Evolutionary conservation across 1,140 invertebrate genomes (phyloP).

Genomic region (Trissolcus basalis): DNA sequence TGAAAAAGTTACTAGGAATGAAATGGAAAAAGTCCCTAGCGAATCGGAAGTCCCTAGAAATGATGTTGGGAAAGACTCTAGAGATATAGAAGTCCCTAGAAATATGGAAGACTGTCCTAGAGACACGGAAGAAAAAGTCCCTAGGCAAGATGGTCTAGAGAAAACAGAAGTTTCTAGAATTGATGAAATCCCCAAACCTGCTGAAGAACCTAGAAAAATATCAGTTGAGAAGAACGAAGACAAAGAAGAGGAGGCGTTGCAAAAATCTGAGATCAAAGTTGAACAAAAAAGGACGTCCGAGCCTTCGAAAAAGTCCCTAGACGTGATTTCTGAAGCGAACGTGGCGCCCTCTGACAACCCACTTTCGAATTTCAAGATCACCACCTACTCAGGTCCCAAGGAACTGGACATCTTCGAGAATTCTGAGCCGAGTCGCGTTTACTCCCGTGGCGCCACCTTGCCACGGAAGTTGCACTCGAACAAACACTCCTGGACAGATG

Average conservation of each 20-base stretch:
- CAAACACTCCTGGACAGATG: slow-evolving; percentile 1
- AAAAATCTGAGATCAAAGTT: slow-evolving; percentile 65
- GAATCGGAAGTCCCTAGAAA: too few species aligned
- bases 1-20: too few species aligned
- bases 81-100: too few species aligned
- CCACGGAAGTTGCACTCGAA: slow-evolving; percentile 20
- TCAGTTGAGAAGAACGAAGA: too few species aligned
- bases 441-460: slow-evolving; percentile 42
- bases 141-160: too few species aligned
- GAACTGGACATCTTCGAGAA: slow-evolving; percentile 68
- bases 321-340: slow-evolving; percentile 47
- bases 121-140: too few species aligned
- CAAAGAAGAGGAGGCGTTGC: slow-evolving; percentile 60
- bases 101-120: too few species aligned
- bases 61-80: too few species aligned
- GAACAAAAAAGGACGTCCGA: slow-evolving; percentile 41
- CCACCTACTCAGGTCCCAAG: slow-evolving; percentile 69
- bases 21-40: too few species aligned
- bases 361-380: slow-evolving; percentile 73
- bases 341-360: slow-evolving; percentile 70
- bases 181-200: too few species aligned
- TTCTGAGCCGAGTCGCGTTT: background rate
- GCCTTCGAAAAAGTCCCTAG: slow-evolving; percentile 15
- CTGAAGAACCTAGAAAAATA: too few species aligned
- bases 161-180: too few species aligned